A percentile compares a stretch with the other conserved stretches of the same genome.
Evolutionary conservation across 2,113 vertebrate species (phyloP).

Genomic region (Atherinomorus stipes): DNA sequence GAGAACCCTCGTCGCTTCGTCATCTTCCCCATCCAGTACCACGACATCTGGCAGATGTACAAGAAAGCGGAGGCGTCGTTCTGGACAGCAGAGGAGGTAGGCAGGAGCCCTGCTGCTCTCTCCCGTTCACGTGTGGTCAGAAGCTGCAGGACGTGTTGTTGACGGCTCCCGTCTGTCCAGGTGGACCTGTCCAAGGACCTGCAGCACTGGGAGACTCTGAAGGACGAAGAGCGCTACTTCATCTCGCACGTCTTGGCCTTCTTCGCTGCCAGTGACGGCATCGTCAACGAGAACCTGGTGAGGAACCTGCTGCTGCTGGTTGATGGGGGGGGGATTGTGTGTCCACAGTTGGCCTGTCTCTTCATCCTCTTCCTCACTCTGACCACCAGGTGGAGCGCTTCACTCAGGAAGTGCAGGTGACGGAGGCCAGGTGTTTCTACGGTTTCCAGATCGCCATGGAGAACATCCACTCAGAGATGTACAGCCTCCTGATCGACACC

Average conservation of each 20-base stretch:
- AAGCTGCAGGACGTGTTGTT: neutral
- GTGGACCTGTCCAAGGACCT: conserved; percentile 97
- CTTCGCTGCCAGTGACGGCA: conserved; percentile 97
- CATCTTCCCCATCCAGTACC: conserved; percentile 95
- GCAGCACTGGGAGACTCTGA: conserved; percentile 93
- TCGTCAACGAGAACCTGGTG: conserved; percentile 98
- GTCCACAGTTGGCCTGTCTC: neutral
- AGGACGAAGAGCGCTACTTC: conserved; percentile 92
- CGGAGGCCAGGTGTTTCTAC: conserved; percentile 97
- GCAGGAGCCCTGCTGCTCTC: neutral
- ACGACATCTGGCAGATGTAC: conserved; percentile 99
- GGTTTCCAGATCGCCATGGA: conserved; percentile 99
- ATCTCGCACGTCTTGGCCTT: conserved; percentile 96
- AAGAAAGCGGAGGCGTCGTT: conserved; percentile 98
- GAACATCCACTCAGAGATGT: conserved; percentile 99
- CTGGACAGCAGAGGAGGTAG: conserved; percentile 97
- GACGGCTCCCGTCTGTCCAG: conserved; percentile 63
- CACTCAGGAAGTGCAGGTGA: conserved; percentile 95
- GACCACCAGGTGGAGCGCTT: conserved; percentile 95
- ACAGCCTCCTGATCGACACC: conserved; percentile 97
- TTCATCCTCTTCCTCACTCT: neutral
- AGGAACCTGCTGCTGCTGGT: conserved; percentile 15
- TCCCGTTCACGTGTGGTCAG: accelerated
- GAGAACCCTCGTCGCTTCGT: conserved; percentile 95
- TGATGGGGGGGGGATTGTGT: accelerated